These are phyloP conservation scores for Neogobius melanostomus DNA, from an alignment of 2,113 vertebrate species.

Conservation along the genomic window DNA sequence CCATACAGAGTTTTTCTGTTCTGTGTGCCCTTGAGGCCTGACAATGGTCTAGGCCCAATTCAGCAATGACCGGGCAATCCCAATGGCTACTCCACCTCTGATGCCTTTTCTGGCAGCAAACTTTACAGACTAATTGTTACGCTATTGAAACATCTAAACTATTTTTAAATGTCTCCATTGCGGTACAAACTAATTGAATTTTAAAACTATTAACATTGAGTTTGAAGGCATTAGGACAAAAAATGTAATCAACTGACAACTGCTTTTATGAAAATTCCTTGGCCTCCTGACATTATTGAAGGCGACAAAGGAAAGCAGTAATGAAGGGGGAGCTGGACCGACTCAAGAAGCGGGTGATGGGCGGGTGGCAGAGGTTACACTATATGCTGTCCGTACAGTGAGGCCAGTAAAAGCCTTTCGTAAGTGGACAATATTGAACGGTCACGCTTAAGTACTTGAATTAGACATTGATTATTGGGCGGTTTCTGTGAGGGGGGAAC, in stretches of 20 bases:
- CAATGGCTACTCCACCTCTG: no score
- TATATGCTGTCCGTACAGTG: constrained; percentile 1
- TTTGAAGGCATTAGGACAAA: constrained; percentile 33
- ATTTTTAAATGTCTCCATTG: no score
- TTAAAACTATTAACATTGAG: not conserved
- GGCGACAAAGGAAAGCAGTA: constrained; percentile 31
- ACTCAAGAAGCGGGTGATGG: not conserved
- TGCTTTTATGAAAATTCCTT: constrained; percentile 57
- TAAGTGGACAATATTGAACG: constrained; percentile 12
- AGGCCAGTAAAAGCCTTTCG: constrained; percentile 31
- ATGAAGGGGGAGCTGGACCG: constrained; percentile 36
- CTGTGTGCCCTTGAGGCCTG: no score
- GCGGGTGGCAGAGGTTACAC: constrained; percentile 17
- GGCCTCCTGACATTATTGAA: constrained; percentile 54
- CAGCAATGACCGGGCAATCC: no score
- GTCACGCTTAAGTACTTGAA: constrained; percentile 1
- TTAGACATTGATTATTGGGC: constrained; percentile 20
- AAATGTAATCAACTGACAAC: constrained; percentile 67
- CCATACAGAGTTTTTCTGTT: no score
- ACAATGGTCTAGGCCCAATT: no score
- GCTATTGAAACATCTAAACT: no score
- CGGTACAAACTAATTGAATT: no score
- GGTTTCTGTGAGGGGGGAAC: constrained; percentile 1
- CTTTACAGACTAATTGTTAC: no score
- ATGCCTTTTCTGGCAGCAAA: no score